Conservation (phyloP, 2,888 invertebrate species). For the Eupithecia subfuscata region DNA sequence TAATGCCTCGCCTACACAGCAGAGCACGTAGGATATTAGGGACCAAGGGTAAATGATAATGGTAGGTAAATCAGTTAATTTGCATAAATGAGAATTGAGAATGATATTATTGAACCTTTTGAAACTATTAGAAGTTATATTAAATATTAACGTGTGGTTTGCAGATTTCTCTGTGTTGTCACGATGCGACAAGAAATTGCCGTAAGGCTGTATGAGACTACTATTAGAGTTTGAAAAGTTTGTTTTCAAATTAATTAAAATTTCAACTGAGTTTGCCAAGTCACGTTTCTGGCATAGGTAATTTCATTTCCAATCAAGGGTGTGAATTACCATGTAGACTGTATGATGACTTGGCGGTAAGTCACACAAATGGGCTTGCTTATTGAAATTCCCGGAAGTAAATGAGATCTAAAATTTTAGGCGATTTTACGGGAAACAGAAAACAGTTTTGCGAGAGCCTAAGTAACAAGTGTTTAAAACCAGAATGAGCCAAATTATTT, state of each 20-base stretch:
- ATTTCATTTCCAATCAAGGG: neutral
- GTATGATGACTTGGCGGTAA: neutral
- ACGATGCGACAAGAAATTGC: neutral
- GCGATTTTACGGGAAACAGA: neutral
- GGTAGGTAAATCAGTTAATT: neutral
- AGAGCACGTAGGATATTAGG: constrained; percentile 57
- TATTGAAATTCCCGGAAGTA: neutral
- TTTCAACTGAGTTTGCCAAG: neutral
- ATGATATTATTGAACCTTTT: neutral
- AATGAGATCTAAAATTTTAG: neutral
- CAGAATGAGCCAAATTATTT: neutral
- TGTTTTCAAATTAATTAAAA: neutral
- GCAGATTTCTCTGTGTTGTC: neutral
- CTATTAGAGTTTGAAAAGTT: neutral
- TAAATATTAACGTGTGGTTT: neutral
- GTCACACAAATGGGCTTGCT: neutral
- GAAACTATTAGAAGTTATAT: neutral
- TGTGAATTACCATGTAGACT: neutral
- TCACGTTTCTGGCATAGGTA: neutral
- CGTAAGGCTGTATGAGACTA: neutral
- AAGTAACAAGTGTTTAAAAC: neutral
- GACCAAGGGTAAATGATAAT: constrained; percentile 13
- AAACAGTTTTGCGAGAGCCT: neutral
- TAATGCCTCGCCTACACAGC: constrained; percentile 56
- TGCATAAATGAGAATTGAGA: neutral